These are phyloP conservation scores for Drosophila atroscutellata DNA, from an alignment of 2,888 invertebrate species.

Conservation along the genomic window DNA sequence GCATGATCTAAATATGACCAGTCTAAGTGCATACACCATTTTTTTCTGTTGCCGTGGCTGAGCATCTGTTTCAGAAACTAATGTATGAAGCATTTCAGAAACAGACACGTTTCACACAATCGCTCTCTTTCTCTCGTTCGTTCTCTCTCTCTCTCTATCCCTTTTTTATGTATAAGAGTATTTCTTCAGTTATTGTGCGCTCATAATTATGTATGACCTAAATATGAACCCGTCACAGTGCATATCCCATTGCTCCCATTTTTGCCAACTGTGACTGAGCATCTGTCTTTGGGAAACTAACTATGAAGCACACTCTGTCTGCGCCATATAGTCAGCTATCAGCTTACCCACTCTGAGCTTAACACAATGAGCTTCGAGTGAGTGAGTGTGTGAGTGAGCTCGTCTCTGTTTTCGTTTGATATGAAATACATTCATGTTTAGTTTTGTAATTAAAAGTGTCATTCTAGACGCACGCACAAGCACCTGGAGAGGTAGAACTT, in stretches of 20 bases:
- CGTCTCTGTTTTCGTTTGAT: constrained; percentile 57
- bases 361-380: not conserved
- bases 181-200: not conserved
- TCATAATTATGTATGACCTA: constrained; percentile 2
- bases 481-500: constrained; percentile 28
- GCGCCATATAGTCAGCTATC: constrained; percentile 1
- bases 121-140: not conserved
- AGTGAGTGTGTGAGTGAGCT: constrained; percentile 17
- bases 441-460: constrained; percentile 77
- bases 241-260: constrained; percentile 12
- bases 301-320: constrained; percentile 7
- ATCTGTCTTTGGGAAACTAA: constrained; percentile 18
- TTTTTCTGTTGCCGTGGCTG: constrained; percentile 8
- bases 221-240: not conserved
- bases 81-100: constrained; percentile 1
- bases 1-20: constrained; percentile 42
- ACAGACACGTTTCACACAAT: not conserved
- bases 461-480: constrained; percentile 62
- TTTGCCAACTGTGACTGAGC: constrained; percentile 17
- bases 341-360: not conserved
- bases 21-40: constrained; percentile 29
- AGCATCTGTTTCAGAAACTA: constrained; percentile 25
- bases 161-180: not conserved
- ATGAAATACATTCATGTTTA: constrained; percentile 77
- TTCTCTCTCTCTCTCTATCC: not conserved